phyloP scores from a whole-genome alignment of 1,140 invertebrate genomes.

The Portunus trituberculatus region DNA sequence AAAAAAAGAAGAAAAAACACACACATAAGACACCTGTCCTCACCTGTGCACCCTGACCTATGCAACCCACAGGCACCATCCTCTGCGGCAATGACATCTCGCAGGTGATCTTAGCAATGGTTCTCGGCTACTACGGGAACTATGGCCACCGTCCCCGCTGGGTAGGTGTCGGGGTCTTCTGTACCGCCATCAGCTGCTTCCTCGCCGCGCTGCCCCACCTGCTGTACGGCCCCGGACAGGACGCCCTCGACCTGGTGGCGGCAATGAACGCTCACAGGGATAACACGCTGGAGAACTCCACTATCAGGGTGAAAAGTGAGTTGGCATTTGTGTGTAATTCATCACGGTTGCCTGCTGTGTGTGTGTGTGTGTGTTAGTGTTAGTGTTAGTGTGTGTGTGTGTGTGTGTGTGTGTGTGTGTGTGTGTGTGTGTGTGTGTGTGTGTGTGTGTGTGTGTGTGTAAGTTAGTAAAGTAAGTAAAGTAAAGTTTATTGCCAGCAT shows the following conservation, averaged over 20 bases:
- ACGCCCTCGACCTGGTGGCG: conserved; percentile 44
- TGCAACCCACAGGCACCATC: conserved; percentile 83
- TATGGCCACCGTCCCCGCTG: conserved; percentile 84
- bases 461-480: too few relatives aligned
- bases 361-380: not conserved
- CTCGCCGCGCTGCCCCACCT: conserved; percentile 81
- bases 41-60: too few relatives aligned
- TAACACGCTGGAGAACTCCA: not conserved
- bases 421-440: too few relatives aligned
- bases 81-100: conserved; percentile 88
- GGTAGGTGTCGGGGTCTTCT: conserved; percentile 81
- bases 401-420: too few relatives aligned
- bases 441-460: too few relatives aligned
- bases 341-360: not conserved
- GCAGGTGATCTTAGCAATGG: conserved; percentile 84
- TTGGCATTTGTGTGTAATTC: not conserved
- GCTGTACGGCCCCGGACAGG: conserved; percentile 41
- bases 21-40: not conserved
- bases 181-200: conserved; percentile 83
- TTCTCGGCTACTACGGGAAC: conserved; percentile 84
- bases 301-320: not conserved
- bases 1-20: not conserved
- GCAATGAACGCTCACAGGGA: not conserved
- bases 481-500: too few relatives aligned
- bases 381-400: too few relatives aligned